phyloP scores from a whole-genome alignment of 2,797 vertebrate genomes.

The Scolopax rusticola region DNA sequence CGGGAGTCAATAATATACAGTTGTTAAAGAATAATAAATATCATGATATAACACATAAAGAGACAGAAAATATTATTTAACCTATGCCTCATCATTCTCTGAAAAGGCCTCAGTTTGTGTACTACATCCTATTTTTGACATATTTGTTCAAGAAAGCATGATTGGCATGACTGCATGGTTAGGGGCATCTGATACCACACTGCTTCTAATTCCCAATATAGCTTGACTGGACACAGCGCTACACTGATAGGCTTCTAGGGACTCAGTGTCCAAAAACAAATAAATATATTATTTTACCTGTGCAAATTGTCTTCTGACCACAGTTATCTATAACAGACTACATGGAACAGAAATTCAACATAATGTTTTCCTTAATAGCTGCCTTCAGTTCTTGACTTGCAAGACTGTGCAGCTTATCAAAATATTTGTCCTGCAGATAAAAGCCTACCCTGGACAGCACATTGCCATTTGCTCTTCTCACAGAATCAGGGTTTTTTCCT shows the following conservation, averaged over 20 bases:
- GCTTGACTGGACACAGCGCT: neutral
- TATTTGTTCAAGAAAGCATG: neutral
- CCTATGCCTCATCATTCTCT: neutral
- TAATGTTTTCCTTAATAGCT: neutral
- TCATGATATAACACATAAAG: neutral
- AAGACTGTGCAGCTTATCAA: neutral
- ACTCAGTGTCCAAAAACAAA: neutral
- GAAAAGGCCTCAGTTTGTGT: neutral
- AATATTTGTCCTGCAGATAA: slow-evolving; percentile 2
- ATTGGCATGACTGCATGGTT: neutral
- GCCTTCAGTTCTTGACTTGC: neutral
- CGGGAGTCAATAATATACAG: neutral
- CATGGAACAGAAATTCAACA: neutral
- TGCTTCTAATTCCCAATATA: neutral
- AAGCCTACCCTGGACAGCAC: neutral
- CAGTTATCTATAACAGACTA: neutral
- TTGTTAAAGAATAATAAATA: neutral
- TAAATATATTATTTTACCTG: neutral
- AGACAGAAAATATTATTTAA: neutral
- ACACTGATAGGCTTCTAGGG: neutral
- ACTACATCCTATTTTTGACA: neutral
- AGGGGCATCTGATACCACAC: neutral
- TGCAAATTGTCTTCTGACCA: neutral
- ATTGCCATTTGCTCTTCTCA: neutral
- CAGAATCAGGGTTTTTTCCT: neutral